Evolutionary conservation across 2,113 vertebrate species (phyloP).

Genomic region (Callipepla squamata): DNA sequence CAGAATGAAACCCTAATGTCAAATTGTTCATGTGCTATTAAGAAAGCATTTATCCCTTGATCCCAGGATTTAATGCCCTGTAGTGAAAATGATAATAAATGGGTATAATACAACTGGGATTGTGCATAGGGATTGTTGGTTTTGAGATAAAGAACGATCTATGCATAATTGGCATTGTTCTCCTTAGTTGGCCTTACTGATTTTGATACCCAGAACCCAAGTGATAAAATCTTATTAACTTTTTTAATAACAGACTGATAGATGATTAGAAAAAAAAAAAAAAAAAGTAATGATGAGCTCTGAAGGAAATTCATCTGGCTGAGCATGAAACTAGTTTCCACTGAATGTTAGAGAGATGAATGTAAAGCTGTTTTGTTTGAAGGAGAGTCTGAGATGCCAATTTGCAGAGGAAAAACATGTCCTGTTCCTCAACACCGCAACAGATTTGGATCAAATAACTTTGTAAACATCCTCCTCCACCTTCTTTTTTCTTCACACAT

Average conservation of each 20-base stretch:
- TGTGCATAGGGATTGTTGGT: background rate
- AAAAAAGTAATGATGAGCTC: background rate
- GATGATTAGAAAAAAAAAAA: constrained; percentile 33
- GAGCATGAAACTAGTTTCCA: constrained; percentile 3
- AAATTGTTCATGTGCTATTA: constrained; percentile 49
- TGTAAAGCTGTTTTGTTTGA: constrained; percentile 19
- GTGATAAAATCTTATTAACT: background rate
- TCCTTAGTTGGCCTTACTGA: background rate
- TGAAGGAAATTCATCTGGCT: constrained; percentile 19
- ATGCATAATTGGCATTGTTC: background rate
- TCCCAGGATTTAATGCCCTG: background rate
- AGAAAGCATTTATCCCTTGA: constrained; percentile 17
- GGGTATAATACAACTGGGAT: background rate
- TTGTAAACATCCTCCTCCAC: background rate
- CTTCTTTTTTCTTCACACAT: background rate
- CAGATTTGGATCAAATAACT: constrained; percentile 17
- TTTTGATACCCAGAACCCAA: background rate
- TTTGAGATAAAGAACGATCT: background rate
- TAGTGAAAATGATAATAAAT: background rate
- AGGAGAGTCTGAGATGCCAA: background rate
- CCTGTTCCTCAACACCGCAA: background rate
- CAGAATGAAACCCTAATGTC: constrained; percentile 3
- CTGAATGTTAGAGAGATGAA: constrained; percentile 22
- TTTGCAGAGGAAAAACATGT: background rate
- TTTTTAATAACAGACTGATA: constrained; percentile 12